Evolutionary conservation across 1,140 invertebrate genomes (phyloP).

Genomic region (Penaeus japonicus): DNA sequence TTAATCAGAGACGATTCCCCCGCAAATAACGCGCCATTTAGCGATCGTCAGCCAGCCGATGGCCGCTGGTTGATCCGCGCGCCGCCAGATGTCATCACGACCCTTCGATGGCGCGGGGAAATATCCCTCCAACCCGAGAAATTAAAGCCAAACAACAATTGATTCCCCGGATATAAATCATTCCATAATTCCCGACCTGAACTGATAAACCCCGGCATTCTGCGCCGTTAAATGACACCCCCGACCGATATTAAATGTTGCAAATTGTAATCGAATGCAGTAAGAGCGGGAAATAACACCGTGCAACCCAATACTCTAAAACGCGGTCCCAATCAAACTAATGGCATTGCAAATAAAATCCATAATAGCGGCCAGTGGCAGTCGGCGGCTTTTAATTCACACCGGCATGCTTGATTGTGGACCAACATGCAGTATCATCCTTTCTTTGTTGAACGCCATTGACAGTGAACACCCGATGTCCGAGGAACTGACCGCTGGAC

Average conservation of each 20-base stretch:
- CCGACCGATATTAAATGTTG: constrained; percentile 40
- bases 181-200: constrained; percentile 13
- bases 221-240: constrained; percentile 37
- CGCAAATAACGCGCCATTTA: constrained; percentile 1
- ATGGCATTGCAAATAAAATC: constrained; percentile 50
- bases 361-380: constrained; percentile 25
- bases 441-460: background rate
- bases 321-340: constrained; percentile 46
- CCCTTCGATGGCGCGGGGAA: too few relatives aligned
- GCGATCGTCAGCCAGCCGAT: background rate
- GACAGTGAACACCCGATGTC: too few relatives aligned
- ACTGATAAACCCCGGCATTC: background rate
- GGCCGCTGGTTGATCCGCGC: too few relatives aligned
- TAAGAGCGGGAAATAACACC: constrained; percentile 23
- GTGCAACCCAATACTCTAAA: constrained; percentile 46
- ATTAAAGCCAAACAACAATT: constrained; percentile 25
- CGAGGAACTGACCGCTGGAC: too few relatives aligned
- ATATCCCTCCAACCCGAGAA: background rate
- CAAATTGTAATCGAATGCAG: constrained; percentile 46
- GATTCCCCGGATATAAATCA: constrained; percentile 26
- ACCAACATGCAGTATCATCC: constrained; percentile 27
- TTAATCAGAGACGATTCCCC: constrained; percentile 21
- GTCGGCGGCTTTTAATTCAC: constrained; percentile 2
- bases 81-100: too few relatives aligned
- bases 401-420: constrained; percentile 20